Evolutionary conservation across 2,888 invertebrate genomes (phyloP), one percentile per base, ranked within the genome.

Genomic region (Aspidapion aeneum): DNA sequence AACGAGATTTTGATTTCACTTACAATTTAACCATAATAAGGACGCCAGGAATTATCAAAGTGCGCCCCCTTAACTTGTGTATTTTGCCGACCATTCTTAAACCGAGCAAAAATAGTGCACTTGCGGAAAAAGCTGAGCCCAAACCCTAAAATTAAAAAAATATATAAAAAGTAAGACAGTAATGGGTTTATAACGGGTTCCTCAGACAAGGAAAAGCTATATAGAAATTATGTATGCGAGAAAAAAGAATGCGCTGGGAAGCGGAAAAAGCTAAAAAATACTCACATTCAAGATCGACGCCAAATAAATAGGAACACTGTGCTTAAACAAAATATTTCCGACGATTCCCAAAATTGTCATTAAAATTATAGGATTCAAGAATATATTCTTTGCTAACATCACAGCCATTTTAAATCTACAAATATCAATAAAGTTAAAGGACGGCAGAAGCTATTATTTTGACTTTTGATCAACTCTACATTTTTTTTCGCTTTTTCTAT

Each of bases 51-150:
- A 93, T 83, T 1, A 96, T 83, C 35, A 96, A 83, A 0, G 91
- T 90, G 35, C 89, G 87, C 1, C 95, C 93, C 74, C 87, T 85
- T 16, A 94, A 79, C 65, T 89, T 87, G 68, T 89, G 88, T 59
- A 94, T 88, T 79, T 94, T 94, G 3, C 96, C 96, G 16, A 96
- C 95, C 90, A 98, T 95, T 76, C 93, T 87, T 49, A 96, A 81
- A 0, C 98, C 98, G 18, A 98, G 83, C 60, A 95, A 82, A 78
- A 98, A 97, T 22, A 98, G 82, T 0, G 97, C 96, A 55, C 93
- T 89, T 1, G 95, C 96, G 21, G 95, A 91, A 79, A 96, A 98
- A 5, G 97, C 93, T 73, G 90, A 87, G 0, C 94, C 94, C 72
- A 95, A 86, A 1, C 90, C 89, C 84, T 88, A 71, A 60, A 70